Evolutionary conservation across 2,888 invertebrate genomes (phyloP), one percentile per base, ranked within the genome.

Genomic region (Caenorhabditis plicata): DNA sequence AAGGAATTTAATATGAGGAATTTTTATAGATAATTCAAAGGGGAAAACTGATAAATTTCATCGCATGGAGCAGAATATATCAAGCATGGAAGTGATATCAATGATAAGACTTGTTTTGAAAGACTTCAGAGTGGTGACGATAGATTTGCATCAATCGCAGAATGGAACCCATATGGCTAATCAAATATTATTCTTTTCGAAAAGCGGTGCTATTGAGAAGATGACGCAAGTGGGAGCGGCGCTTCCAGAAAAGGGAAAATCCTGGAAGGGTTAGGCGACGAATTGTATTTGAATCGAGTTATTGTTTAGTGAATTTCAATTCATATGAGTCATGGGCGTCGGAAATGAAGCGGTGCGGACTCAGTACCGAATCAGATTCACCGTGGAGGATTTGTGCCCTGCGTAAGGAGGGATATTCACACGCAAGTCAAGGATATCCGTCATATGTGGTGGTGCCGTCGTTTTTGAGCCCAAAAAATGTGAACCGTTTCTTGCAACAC

Each of bases 51-150:
- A 52, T 9, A 61, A 62, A 38, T 56, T 56, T 11, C 46, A 53
- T 19, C 45, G 51, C 17, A 40, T 68, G 43, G 56, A 51, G 4
- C 17, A 32, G n/a, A 54, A 50, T 17, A 20, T 62, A 13, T 68
- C 68, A 20, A 60, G 53, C 15, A 53, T 66, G 60, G 64, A 72
- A 40, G 49, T 48, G 0, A 44, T 55, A 11, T 61, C 61, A 13
- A 33, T 47, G 13, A 55, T 61, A 22, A 26, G 51, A 22, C 35
- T 61, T 5, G 45, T 47, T 20, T 36, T 61, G 9, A 47, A 75
- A 65, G 75, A 75, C 43, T 58, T 75, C 32, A 64, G 75, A 27
- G 68, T 71, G 4, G 56, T 69, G 0, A 63, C 60, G 9, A 50
- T 73, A 23, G 75, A 73, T 51, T 47, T 75, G 19, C 27, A 49